These are phyloP conservation scores for Cichlasoma orientale DNA, from an alignment of 2,797 vertebrate genomes.

Conservation along the genomic window DNA sequence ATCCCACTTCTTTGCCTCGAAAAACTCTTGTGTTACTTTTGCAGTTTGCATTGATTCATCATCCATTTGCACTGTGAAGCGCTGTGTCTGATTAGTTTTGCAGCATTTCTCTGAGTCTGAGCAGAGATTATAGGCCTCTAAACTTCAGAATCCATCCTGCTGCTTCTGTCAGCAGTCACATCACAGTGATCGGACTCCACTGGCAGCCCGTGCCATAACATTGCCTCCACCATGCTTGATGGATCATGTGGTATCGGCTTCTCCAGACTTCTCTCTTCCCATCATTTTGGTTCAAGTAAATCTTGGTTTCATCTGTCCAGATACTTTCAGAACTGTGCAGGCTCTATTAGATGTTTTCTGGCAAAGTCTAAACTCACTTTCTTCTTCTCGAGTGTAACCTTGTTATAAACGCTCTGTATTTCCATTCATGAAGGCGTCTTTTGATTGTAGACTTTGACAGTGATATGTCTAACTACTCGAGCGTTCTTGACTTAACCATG, in stretches of 20 bases:
- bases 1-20: not conserved
- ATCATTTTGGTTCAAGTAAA: too few species aligned
- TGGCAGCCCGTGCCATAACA: too few species aligned
- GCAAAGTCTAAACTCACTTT: not conserved
- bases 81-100: not conserved
- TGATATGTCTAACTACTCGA: not conserved
- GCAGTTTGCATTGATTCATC: not conserved
- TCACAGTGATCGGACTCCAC: too few species aligned
- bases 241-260: too few species aligned
- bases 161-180: too few species aligned
- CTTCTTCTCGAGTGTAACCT: not conserved
- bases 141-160: not conserved
- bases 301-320: too few species aligned
- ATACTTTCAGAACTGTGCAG: too few species aligned
- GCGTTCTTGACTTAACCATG: not conserved
- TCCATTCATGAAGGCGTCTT: not conserved
- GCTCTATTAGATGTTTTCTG: too few species aligned
- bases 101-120: not conserved
- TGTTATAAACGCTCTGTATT: not conserved
- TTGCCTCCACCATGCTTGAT: too few species aligned
- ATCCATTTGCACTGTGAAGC: not conserved
- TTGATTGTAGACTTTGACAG: not conserved
- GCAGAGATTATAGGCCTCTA: not conserved
- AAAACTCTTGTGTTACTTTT: not conserved
- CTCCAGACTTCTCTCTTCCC: too few species aligned